Conservation (phyloP, 2,797 vertebrate species). For the Argentina silus region DNA sequence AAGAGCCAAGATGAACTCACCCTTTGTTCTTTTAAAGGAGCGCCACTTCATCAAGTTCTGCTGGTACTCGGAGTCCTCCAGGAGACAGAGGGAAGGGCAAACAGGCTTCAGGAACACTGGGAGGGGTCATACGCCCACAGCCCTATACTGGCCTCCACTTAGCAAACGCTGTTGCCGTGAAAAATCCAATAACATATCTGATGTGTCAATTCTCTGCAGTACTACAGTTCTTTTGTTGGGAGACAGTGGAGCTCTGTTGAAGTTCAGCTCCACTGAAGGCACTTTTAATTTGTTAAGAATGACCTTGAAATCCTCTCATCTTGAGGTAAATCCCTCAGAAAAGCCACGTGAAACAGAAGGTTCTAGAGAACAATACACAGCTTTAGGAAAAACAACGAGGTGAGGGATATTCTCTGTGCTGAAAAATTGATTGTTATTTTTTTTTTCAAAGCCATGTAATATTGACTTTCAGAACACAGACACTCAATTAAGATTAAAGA, state of each 20-base stretch:
- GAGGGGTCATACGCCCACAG: too few species aligned
- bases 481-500: constrained; percentile 48
- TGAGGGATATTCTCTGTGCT: constrained; percentile 46
- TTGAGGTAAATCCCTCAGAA: constrained; percentile 32
- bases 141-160: background rate
- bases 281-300: constrained; percentile 12
- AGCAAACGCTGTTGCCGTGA: too few species aligned
- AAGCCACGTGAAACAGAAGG: constrained; percentile 19
- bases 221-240: constrained; percentile 7
- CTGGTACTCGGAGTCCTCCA: constrained; percentile 32
- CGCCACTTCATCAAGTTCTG: constrained; percentile 64
- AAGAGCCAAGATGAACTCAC: constrained; percentile 65
- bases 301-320: constrained; percentile 46
- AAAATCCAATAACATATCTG: too few species aligned
- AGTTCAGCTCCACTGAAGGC: background rate
- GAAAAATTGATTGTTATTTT: constrained; percentile 12
- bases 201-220: background rate
- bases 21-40: constrained; percentile 64
- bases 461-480: constrained; percentile 59
- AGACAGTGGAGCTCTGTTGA: constrained; percentile 16
- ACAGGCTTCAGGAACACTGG: constrained; percentile 25
- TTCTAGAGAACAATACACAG: constrained; percentile 43
- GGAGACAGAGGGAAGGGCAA: constrained; percentile 43
- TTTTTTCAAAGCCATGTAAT: constrained; percentile 43
- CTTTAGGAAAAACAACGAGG: constrained; percentile 32